Evolutionary conservation across 2,797 vertebrate genomes (phyloP).

Genomic region (Erethizon dorsatum): DNA sequence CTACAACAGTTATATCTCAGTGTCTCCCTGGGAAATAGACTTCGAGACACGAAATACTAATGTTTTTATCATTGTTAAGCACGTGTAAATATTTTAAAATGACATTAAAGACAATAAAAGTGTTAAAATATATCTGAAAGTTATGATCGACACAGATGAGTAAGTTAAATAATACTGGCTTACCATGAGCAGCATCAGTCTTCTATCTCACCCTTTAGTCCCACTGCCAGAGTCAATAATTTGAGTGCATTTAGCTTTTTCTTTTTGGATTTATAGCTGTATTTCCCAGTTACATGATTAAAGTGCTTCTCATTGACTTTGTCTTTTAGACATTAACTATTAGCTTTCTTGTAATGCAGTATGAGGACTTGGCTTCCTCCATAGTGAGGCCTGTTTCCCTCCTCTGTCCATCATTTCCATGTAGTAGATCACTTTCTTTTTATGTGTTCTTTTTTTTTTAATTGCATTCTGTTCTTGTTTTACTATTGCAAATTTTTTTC

Average conservation of each 20-base stretch:
- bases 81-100: background rate
- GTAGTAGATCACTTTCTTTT: background rate
- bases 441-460: background rate
- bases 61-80: background rate
- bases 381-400: background rate
- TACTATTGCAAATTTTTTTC: background rate
- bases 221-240: background rate
- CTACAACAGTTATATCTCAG: background rate
- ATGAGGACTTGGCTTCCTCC: background rate
- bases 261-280: background rate
- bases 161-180: background rate
- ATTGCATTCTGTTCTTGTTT: conserved; percentile 26
- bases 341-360: background rate
- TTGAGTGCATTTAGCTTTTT: background rate
- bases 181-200: background rate
- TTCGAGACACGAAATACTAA: background rate
- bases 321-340: background rate
- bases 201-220: background rate
- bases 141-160: background rate
- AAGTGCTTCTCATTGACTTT: background rate
- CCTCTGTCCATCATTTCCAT: background rate
- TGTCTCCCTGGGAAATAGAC: background rate
- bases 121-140: background rate
- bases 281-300: background rate
- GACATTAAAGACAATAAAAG: background rate